Evolutionary conservation across 1,140 invertebrate species (phyloP), one percentile per base, ranked within the genome.

Genomic region (Archegozetes longisetosus): DNA sequence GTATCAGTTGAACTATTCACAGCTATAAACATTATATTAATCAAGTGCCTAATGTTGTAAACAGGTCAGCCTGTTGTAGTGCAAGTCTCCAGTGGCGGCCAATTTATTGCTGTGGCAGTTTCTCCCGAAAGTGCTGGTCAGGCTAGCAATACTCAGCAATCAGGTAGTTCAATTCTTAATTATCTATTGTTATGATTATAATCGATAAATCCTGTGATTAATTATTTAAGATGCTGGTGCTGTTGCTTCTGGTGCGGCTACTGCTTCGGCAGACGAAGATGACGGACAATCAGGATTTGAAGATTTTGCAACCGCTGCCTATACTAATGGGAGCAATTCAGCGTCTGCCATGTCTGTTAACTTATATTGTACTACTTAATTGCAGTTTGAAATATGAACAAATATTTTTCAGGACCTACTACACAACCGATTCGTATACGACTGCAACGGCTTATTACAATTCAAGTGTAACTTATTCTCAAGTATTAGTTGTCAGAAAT

Each of bases 371-470:
- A 13, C 2, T 22, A 12, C 13, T 55, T 55, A 13, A 23, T 17
- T 55, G 4, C 28, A 22, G n/a, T 55, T 6, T 22, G 17, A 9
- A 20, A 27, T 22, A 13, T 24, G n/a, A 14, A 1, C 1, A n/a
- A 50, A 25, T 46, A 22, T 29, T 12, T n/a, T 60, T 1, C 27
- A 61, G 60, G 54, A 61, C 60, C 9, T 61, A 61, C 28, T 61
- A 61, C 25, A 61, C 58, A 14, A 61, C 55, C 4, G 60, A 61
- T 20, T 28, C 60, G 9, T 61, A 57, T 28, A 25, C 53, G n/a
- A 55, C 24, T 25, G 53, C 53, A 28, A 61, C 60, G 3, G 56
- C 58, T 28, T 62, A 62, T 24, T 61, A 61, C 29, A 62, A 61
- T 59, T 9, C 60, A 22, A 29, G 28, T 20, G 59, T 60, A 60